These are phyloP conservation scores for Monopterus albus DNA, from an alignment of 2,113 vertebrate genomes.

Conservation along the genomic window DNA sequence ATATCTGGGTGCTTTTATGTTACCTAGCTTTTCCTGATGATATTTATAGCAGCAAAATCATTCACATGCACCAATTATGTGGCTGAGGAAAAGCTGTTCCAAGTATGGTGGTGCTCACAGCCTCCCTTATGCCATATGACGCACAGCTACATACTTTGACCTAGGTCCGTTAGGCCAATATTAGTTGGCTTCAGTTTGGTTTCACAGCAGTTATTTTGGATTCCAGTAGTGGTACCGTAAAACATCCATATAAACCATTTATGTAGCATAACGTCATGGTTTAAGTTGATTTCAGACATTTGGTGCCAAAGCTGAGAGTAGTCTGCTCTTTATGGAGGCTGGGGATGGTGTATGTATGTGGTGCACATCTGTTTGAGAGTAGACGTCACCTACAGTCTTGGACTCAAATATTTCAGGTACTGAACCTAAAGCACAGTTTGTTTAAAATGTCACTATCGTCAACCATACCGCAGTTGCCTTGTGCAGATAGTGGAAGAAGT, in stretches of 20 bases:
- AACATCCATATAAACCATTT: neutral
- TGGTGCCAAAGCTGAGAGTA: neutral
- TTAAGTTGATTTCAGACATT: too few species aligned
- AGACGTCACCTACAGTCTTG: neutral
- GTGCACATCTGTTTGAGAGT: neutral
- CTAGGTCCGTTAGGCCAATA: neutral
- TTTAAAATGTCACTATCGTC: too few species aligned
- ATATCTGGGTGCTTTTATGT: conserved; percentile 61
- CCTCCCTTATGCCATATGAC: too few species aligned
- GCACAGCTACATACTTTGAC: too few species aligned
- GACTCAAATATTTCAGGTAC: too few species aligned
- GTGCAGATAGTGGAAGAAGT: too few species aligned
- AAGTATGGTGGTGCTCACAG: neutral
- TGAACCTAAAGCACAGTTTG: too few species aligned
- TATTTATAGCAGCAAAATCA: conserved; percentile 64
- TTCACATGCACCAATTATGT: conserved; percentile 19
- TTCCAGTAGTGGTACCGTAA: neutral
- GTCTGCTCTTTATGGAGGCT: neutral
- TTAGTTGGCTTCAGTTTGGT: neutral
- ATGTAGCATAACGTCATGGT: neutral
- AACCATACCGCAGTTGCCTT: too few species aligned
- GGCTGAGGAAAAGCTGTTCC: neutral
- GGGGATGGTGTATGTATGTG: neutral
- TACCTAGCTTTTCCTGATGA: conserved; percentile 55
- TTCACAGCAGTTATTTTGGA: conserved; percentile 1